A percentile compares a stretch with the other conserved stretches of the same genome.
phyloP scores from a whole-genome alignment of 2,888 invertebrate genomes.

The Aphodius sticticus region DNA sequence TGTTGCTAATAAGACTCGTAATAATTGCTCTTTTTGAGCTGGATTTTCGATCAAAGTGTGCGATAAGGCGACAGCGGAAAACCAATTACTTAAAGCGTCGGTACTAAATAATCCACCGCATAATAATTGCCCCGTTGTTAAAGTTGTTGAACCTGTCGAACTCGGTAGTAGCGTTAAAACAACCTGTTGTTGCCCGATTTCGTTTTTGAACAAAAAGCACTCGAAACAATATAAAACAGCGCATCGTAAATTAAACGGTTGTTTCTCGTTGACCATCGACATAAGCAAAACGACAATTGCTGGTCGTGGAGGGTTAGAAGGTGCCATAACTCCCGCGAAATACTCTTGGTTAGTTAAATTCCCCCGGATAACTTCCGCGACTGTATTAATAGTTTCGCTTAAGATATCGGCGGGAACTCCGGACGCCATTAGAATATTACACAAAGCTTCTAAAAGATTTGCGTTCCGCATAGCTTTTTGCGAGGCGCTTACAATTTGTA shows the following conservation, averaged over 20 bases:
- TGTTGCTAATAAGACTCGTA: slow-evolving; percentile 90
- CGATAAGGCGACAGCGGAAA: slow-evolving; percentile 89
- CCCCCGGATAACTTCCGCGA: slow-evolving; percentile 86
- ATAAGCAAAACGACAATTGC: slow-evolving; percentile 93
- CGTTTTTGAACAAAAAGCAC: slow-evolving; percentile 94
- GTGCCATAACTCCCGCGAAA: slow-evolving; percentile 89
- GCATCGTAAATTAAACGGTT: slow-evolving; percentile 86
- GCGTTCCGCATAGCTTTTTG: slow-evolving; percentile 90
- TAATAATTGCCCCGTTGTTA: slow-evolving; percentile 87
- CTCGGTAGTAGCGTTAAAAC: slow-evolving; percentile 92
- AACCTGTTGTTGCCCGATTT: slow-evolving; percentile 84
- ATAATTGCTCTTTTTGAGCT: slow-evolving; percentile 86
- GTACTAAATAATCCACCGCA: slow-evolving; percentile 92
- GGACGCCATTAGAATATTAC: slow-evolving; percentile 92
- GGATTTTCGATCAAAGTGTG: slow-evolving; percentile 89
- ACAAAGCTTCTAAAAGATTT: slow-evolving; percentile 82
- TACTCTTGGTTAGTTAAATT: slow-evolving; percentile 91
- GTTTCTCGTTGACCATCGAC: slow-evolving; percentile 99
- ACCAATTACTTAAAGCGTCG: slow-evolving; percentile 94
- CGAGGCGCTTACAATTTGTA: slow-evolving; percentile 79
- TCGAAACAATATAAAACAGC: slow-evolving; percentile 98
- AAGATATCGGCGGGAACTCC: slow-evolving; percentile 97
- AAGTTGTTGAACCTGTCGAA: slow-evolving; percentile 70
- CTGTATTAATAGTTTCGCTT: slow-evolving; percentile 94
- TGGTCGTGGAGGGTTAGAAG: slow-evolving; percentile 91